Base-by-base conservation (phyloP, 2,113 vertebrate species). In the Colossoma macropomum region DNA sequence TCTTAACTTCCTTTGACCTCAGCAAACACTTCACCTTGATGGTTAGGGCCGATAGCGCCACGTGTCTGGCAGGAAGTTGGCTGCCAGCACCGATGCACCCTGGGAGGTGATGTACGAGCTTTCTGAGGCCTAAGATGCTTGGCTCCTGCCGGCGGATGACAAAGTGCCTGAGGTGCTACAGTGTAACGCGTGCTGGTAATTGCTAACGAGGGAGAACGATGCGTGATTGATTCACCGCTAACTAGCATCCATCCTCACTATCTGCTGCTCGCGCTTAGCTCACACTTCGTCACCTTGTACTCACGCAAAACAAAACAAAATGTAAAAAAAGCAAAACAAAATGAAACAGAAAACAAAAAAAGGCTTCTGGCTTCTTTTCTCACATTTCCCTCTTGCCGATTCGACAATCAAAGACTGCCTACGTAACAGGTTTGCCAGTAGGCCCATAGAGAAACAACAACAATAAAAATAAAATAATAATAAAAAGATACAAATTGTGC, bases 171-270 rank as follows among this genome's bases (percentile, higher is more conserved):
- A 41, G 54, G 89, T 84, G 73, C 77, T 75, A 75, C 88, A 45
- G 82, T 69, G 82, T 88, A 86, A 77, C 82, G 84, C 79, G 83
- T 77, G 84, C 75, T 68, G 60, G 80, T 88, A 89, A 90, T 86
- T 87, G 82, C 84, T 87, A 89, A 86, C 78, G 56, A 87, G 81
- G 74, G 77, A 86, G 81, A 82, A 68, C 19, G 41, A 81, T 34
- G 48, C 59, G 69, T 88, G 88, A 93, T 82, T 90, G 86, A 91
- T 90, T 89, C 28, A 23, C 89, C 52, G 60, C 52, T 85, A 87
- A 80, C 87, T 59, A 84, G 63, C 85, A 88, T 85, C 83, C 84
- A 87, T 85, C 82, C 81, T 85, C 54, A 28, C 69, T 80, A 87
- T 91, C 83, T 84, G 68, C 56, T 75, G 48, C 60, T 38, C 27